Base-by-base conservation (phyloP, 2,113 vertebrate genomes). In the Hepsetus odoe region DNA sequence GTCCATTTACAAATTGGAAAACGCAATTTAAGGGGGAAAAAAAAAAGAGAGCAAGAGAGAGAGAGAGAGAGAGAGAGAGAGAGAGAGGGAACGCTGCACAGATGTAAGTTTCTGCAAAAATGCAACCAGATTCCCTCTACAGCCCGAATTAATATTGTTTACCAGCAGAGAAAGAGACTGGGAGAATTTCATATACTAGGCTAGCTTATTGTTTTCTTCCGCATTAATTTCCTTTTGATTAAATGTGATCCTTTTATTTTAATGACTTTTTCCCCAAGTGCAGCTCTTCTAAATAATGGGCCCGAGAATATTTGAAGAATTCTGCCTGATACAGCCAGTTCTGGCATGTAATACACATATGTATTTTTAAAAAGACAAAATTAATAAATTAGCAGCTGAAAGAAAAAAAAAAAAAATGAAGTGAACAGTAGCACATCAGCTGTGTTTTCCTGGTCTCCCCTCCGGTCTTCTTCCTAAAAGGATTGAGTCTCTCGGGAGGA, bases 1-100 rank as follows among this genome's bases (percentile, higher is more conserved):
- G 59, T 81, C 86, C 80, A 88, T 86, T 82, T 86, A 82, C 75
- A 85, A 83, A 85, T 85, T 85, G 82, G 79, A 81, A 85, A 88
- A 86, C 76, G 70, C 80, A 84, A 87, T 85, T 85, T 74, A 74
- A 85, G 68, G n/a, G 30, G 13, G 18, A 69, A 77, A 67, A 70
- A 83, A 9, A 46, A 59, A 42, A 74, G 42, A 56, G 65, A 51
- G 32, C 58, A 44, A 74, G 35, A 42, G 35, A 56, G 24, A 58
- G 35, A 55, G 53, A 24, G 12, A 58, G 22, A 40, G 65, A 49
- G 40, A 65, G 40, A 55, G 49, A 59, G 51, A 74, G n/a, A 58
- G 55, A 53, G 24, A 59, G 61, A 68, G 38, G 44, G 38, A 46
- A 51, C 20, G 26, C 10, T 75, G 59, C 30, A 59, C 67, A 74